Conservation (phyloP, 1,140 invertebrate genomes). For the Scaptomyza graminum region DNA sequence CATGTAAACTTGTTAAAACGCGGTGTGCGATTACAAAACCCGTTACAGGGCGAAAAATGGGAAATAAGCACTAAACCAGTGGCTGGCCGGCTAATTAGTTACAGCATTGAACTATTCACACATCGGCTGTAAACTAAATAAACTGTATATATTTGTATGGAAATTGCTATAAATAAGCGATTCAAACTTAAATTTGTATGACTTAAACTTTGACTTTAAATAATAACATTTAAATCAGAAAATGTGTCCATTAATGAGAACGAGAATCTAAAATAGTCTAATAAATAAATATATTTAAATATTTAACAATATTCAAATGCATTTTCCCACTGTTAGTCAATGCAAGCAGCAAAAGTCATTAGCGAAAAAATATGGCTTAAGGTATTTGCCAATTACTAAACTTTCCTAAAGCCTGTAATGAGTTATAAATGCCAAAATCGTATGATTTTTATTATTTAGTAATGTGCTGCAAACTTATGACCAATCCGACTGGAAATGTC, state of each 20-base stretch:
- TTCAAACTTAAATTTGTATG: background rate
- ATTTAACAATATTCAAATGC: too few relatives aligned
- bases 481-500: slow-evolving; percentile 25
- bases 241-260: slow-evolving; percentile 26
- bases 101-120: background rate
- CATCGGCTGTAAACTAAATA: background rate
- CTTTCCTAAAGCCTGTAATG: slow-evolving; percentile 19
- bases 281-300: background rate
- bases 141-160: slow-evolving; percentile 1
- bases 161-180: background rate
- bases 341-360: background rate
- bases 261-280: background rate
- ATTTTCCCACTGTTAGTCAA: background rate
- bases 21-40: background rate
- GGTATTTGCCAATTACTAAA: slow-evolving; percentile 2
- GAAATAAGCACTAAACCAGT: slow-evolving; percentile 34
- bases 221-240: background rate
- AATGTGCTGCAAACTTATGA: slow-evolving; percentile 24
- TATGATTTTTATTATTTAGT: slow-evolving; percentile 32
- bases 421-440: slow-evolving; percentile 22
- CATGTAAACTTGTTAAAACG: slow-evolving; percentile 37
- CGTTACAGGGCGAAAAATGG: background rate
- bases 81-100: background rate
- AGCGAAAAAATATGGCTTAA: background rate
- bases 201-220: too few relatives aligned